Evolutionary conservation across 2,888 invertebrate genomes (phyloP), one percentile per base, ranked within the genome.

Genomic region (Diplolepis rosae): DNA sequence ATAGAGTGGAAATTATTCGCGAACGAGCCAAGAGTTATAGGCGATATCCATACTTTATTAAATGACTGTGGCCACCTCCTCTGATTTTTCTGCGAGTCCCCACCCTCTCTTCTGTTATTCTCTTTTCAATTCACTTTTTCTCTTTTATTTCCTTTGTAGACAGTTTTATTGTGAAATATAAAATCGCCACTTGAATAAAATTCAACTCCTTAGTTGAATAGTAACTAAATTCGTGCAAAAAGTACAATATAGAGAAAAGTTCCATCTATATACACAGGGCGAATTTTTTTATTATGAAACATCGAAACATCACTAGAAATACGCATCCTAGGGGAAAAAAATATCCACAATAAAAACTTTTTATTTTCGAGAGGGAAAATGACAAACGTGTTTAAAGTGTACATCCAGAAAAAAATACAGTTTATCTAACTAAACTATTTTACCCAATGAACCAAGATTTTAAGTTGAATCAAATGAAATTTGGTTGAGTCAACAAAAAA

Each of bases 11-110:
- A 88, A 88, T 88, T 88, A 88, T 87, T 86, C 84, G 82, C 81
- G 85, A 85, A 84, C 82, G 84, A 85, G 82, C 81, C 83, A 81
- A 73, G 82, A 86, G 83, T 86, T 87, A 88, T 88, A 85, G 88
- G 85, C 86, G 87, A 88, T 88, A 88, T 88, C 87, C 87, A 86
- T 88, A 88, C 87, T 88, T 88, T 88, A 88, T 88, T 88, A 88
- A 88, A 88, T 84, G 83, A 77, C 81, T 78, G 72, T 71, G 71
- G 74, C 78, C 77, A 77, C 77, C 77, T 77, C 77, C 39, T 61
- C 61, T 61, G 61, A 61, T 61, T 61, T 61, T 39, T 61, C 61
- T 39, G 61, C 56, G 61, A 78, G 79, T 77, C 73, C 74, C 73
- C 68, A 52, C 54, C 74, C 69, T 66, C 70, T 30, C 74, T 73